Evolutionary conservation across 2,113 vertebrate genomes (phyloP).

Genomic region (Hemiscyllium ocellatum): DNA sequence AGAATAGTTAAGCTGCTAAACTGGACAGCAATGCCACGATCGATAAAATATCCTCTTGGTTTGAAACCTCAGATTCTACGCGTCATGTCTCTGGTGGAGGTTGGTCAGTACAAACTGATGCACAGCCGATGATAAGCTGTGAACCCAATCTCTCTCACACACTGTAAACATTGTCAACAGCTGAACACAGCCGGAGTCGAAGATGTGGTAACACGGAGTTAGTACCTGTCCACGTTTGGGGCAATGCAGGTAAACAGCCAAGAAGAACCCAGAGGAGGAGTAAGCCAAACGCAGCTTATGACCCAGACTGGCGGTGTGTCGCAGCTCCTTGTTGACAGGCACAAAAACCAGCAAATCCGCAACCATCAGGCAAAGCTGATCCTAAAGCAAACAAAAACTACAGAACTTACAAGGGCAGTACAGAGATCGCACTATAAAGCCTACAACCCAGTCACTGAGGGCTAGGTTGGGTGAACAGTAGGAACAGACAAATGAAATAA

Average conservation of each 20-base stretch:
- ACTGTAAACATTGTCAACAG: background rate
- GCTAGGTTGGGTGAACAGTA: too few relatives aligned
- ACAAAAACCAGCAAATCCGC: conserved; percentile 80
- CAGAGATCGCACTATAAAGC: background rate
- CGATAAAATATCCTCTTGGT: background rate
- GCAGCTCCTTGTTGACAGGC: conserved; percentile 68
- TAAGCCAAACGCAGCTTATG: conserved; percentile 73
- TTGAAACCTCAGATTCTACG: background rate
- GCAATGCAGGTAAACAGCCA: conserved; percentile 72
- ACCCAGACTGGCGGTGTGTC: conserved; percentile 57
- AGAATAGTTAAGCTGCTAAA: background rate
- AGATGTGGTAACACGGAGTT: too few relatives aligned
- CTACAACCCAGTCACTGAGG: background rate
- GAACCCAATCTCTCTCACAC: too few relatives aligned
- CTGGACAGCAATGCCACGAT: background rate
- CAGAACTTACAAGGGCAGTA: background rate
- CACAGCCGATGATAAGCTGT: background rate
- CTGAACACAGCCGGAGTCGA: background rate
- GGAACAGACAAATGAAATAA: background rate
- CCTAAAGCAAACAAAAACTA: conserved; percentile 49
- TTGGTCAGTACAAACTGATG: background rate
- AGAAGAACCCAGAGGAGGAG: conserved; percentile 73
- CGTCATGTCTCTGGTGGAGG: background rate
- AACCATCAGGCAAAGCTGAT: conserved; percentile 84
- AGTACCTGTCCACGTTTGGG: conserved; percentile 71